A percentile compares a stretch with the other conserved stretches of the same genome.
phyloP scores from a whole-genome alignment of 2,113 vertebrate species.

The Origma solitaria region DNA sequence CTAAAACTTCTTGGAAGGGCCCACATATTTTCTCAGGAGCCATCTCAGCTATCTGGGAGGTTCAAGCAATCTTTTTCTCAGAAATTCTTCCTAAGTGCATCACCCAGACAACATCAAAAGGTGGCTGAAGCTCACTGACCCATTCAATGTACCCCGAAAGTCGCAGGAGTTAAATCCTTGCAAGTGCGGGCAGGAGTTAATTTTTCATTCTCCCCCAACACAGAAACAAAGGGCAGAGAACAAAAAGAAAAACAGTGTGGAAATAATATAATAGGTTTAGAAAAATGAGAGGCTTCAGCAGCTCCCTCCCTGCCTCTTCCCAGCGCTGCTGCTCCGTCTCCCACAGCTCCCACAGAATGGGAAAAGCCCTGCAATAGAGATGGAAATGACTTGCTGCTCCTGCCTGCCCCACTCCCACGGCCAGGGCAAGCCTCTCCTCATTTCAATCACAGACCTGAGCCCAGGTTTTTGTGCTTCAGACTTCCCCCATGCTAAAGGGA shows the following conservation, averaged over 20 bases:
- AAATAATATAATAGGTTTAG: not conserved
- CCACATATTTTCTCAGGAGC: not conserved
- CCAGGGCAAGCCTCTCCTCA: not conserved
- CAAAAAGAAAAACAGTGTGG: constrained; percentile 12
- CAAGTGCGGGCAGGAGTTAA: constrained; percentile 62
- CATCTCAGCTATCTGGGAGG: constrained; percentile 35
- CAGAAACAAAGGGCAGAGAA: constrained; percentile 47
- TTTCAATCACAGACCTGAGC: not conserved
- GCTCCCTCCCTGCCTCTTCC: not conserved
- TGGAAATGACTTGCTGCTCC: not conserved
- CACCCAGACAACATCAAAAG: constrained; percentile 68
- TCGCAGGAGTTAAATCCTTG: constrained; percentile 56
- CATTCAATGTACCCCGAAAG: constrained; percentile 64
- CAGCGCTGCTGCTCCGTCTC: not conserved
- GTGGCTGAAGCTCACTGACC: constrained; percentile 71
- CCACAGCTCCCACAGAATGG: not conserved
- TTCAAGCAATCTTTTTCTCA: not conserved
- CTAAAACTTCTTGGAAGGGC: not conserved
- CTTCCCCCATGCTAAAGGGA: not conserved
- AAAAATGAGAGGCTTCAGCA: not conserved
- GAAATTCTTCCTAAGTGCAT: constrained; percentile 59
- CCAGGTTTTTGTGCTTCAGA: not conserved
- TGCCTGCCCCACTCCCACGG: not conserved
- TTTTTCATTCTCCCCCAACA: constrained; percentile 52
- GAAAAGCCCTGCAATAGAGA: not conserved